phyloP scores from a whole-genome alignment of 2,888 invertebrate species.

The Anaspis maculata region DNA sequence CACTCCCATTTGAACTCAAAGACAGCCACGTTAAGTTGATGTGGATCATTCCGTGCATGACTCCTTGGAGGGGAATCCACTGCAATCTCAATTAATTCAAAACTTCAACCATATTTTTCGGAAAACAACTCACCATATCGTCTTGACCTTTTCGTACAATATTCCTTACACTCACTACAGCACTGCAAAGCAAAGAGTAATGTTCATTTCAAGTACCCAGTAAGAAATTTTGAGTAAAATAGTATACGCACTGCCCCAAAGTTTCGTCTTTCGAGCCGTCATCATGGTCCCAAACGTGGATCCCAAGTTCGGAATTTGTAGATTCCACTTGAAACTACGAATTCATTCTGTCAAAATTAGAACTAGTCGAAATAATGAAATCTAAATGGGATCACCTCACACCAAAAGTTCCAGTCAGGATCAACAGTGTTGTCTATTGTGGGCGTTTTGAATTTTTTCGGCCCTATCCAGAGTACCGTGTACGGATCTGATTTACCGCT shows the following conservation, averaged over 20 bases:
- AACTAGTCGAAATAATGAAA: neutral
- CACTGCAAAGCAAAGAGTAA: slow-evolving; percentile 45
- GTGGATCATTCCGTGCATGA: slow-evolving; percentile 88
- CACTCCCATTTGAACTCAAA: slow-evolving; percentile 59
- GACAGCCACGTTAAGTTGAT: slow-evolving; percentile 83
- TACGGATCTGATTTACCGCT: slow-evolving; percentile 97
- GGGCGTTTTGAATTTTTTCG: slow-evolving; percentile 85
- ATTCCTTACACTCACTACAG: slow-evolving; percentile 60
- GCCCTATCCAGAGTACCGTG: slow-evolving; percentile 80
- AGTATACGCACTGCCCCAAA: slow-evolving; percentile 22
- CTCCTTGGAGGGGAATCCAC: slow-evolving; percentile 92
- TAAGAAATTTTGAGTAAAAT: neutral
- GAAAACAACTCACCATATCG: slow-evolving; percentile 54
- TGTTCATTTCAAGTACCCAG: neutral
- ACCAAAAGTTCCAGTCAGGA: slow-evolving; percentile 96
- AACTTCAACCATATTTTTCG: neutral
- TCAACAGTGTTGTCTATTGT: slow-evolving; percentile 87
- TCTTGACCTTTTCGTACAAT: slow-evolving; percentile 62
- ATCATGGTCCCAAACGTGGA: slow-evolving; percentile 24
- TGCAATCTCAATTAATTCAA: slow-evolving; percentile 39
- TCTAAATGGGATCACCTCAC: slow-evolving; percentile 67
- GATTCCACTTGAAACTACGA: slow-evolving; percentile 7
- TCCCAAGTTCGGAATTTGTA: slow-evolving; percentile 17
- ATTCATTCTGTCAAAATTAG: neutral
- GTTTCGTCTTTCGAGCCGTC: slow-evolving; percentile 23